Conservation (phyloP, 2,113 vertebrate genomes). For the Laticauda colubrina region DNA sequence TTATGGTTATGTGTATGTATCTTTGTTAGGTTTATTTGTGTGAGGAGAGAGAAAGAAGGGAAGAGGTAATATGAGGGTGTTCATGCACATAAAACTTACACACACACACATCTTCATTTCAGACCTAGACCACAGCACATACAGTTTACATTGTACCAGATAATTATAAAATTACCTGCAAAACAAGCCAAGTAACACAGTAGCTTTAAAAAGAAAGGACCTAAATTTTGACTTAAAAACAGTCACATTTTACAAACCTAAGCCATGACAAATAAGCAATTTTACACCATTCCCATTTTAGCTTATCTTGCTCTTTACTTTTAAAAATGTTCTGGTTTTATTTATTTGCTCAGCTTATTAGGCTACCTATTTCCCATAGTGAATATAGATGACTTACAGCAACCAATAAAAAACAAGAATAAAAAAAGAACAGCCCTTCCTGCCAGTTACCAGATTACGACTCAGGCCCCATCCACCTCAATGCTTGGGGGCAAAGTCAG, state of each 20-base stretch:
- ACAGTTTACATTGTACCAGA: neutral
- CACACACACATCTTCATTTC: neutral
- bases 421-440: neutral
- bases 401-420: neutral
- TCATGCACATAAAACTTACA: neutral
- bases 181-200: neutral
- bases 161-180: neutral
- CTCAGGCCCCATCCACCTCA: neutral
- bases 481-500: neutral
- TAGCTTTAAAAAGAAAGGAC: neutral
- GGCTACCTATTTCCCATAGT: neutral
- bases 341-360: neutral
- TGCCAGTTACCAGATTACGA: neutral
- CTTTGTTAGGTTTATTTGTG: neutral
- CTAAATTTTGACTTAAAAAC: neutral
- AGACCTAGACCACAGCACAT: neutral
- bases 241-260: neutral
- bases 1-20: neutral
- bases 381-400: neutral
- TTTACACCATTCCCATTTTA: neutral
- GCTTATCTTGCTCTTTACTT: neutral
- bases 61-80: neutral
- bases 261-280: neutral
- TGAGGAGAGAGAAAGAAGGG: neutral
- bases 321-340: neutral